Percentiles rank a stretch among this genome's conserved stretches.
These are phyloP conservation scores for Pempheris klunzingeri DNA, from an alignment of 2,797 vertebrate genomes.

Conservation along the genomic window DNA sequence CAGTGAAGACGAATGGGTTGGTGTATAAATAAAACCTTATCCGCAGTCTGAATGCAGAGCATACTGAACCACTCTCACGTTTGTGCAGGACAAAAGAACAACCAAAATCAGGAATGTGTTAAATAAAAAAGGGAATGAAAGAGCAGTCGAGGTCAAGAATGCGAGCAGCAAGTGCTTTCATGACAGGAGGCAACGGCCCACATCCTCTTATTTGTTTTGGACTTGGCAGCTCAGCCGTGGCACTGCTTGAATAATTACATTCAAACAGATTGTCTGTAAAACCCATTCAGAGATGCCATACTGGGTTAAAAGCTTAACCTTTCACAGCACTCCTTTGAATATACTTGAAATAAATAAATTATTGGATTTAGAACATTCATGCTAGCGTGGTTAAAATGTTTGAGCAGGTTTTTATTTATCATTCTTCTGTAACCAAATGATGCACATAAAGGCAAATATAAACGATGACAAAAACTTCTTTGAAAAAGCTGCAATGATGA, in stretches of 20 bases:
- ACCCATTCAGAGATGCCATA: slow-evolving; percentile 40
- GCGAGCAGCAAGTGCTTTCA: slow-evolving; percentile 63
- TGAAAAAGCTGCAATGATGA: neutral
- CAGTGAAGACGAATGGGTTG: slow-evolving; percentile 12
- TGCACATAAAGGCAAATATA: neutral
- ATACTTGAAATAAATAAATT: slow-evolving; percentile 22
- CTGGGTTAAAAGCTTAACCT: slow-evolving; percentile 52
- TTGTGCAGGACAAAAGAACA: slow-evolving; percentile 49
- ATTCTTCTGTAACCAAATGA: neutral
- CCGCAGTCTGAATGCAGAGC: slow-evolving; percentile 19
- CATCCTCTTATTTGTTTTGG: slow-evolving; percentile 77
- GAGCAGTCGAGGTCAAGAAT: slow-evolving; percentile 71
- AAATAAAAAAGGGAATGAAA: slow-evolving; percentile 54
- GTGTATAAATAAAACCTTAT: neutral
- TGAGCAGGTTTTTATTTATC: neutral
- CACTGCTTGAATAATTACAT: slow-evolving; percentile 52
- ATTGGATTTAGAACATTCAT: neutral
- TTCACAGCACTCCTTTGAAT: slow-evolving; percentile 24
- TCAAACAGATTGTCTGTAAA: slow-evolving; percentile 47
- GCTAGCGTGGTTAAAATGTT: slow-evolving; percentile 1
- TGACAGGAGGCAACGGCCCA: slow-evolving; percentile 62
- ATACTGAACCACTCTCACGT: slow-evolving; percentile 8
- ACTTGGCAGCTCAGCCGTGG: slow-evolving; percentile 48
- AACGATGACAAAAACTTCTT: neutral
- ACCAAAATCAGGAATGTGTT: slow-evolving; percentile 62